These are phyloP conservation scores for Diorhabda elongata DNA, from an alignment of 1,140 invertebrate species.

Conservation along the genomic window DNA sequence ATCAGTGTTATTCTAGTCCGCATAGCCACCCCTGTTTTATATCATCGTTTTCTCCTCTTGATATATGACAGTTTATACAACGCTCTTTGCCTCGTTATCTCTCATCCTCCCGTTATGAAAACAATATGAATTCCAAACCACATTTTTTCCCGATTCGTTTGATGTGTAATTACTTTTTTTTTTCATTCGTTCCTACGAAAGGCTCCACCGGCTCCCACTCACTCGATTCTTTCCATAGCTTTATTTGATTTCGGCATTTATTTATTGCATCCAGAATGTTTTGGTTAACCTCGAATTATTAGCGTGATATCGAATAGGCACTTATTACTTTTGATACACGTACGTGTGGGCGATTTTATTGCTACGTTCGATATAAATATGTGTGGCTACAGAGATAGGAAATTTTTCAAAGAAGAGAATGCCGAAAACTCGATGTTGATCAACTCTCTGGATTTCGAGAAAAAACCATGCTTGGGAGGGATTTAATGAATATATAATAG, in stretches of 20 bases:
- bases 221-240: constrained; percentile 26
- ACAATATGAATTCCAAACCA: constrained; percentile 47
- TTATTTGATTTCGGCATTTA: constrained; percentile 45
- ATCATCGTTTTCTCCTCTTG: constrained; percentile 33
- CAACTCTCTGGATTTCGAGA: no score
- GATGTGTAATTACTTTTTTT: constrained; percentile 46
- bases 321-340: no score
- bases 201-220: constrained; percentile 23
- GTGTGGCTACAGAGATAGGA: no score
- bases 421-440: no score
- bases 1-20: no score
- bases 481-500: no score
- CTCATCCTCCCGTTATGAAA: constrained; percentile 42
- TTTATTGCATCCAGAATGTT: constrained; percentile 38
- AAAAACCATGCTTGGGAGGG: no score
- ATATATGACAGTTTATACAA: constrained; percentile 43
- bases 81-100: constrained; percentile 30
- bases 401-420: no score
- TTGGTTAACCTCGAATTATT: background rate
- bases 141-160: constrained; percentile 45
- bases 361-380: no score
- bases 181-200: constrained; percentile 28
- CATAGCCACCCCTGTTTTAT: constrained; percentile 16
- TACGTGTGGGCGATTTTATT: no score
- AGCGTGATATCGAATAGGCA: no score